Base-by-base conservation (phyloP, 2,797 vertebrate genomes). In the Pangasius mekongensis region DNA sequence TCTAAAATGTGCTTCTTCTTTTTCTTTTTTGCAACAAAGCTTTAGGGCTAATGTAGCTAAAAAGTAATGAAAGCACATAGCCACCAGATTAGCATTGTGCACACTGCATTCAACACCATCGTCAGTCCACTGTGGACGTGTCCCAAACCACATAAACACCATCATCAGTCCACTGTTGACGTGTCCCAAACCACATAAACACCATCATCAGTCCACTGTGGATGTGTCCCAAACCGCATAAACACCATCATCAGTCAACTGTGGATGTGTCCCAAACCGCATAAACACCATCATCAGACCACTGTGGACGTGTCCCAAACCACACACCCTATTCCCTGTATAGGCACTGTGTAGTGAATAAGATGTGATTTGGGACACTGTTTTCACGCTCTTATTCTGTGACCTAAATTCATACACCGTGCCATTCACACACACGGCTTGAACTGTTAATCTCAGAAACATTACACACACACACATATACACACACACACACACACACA, bases 401-500 rank as follows among this genome's bases (percentile, higher is more conserved):
- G 60, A 84, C 62, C 62, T 67, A 33, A 49, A 52, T 67, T 67
- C 43, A 33, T 33, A 30, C 43, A 84, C 43, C 8, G 18, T 67
- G 82, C 67, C 82, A 67, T 67, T 67, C 82, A 66, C 43, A 83
- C 43, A 66, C n/a, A 10, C 3, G 2, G 56, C 56, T 82, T 82
- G 56, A 82, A 62, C 56, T 62, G 56, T 39, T 82, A 43, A 82
- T 43, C 82, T 20, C 62, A 30, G 24, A 30, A 47, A 66, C 52
- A 33, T 49, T 24, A 43, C 77, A 56, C 76, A 54, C 76, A 78
- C 49, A 78, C 49, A 78, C 74, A 52, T 49, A 54, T n/a, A 33
- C 49, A 56, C 76, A 78, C 49, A 78, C 49, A 78, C 74, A 52
- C 76, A 54, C 49, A 33, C 49, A 56, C n/a, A 58, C n/a, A 81